A percentile compares a stretch with the other conserved stretches of the same genome.
These are phyloP conservation scores for Hyposoter didymator DNA, from an alignment of 2,888 invertebrate species.

Conservation along the genomic window DNA sequence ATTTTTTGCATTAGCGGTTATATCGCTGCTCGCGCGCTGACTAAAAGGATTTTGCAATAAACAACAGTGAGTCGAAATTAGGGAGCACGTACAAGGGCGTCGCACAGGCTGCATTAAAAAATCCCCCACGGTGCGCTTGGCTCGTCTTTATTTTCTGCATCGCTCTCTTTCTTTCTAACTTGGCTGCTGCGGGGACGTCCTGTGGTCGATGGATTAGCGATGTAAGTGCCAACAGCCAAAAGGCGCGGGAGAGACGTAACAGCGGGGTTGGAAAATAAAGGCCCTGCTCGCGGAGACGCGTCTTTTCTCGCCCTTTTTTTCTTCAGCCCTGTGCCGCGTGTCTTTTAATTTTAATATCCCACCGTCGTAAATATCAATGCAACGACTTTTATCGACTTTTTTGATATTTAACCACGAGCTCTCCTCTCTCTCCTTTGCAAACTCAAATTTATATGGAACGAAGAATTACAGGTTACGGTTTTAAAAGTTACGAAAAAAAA, in stretches of 20 bases:
- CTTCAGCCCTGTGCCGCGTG: constrained; percentile 53
- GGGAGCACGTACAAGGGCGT: constrained; percentile 72
- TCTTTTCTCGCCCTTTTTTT: constrained; percentile 67
- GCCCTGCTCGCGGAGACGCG: constrained; percentile 45
- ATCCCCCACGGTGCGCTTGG: constrained; percentile 69
- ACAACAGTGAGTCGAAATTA: constrained; percentile 81
- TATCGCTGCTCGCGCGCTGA: constrained; percentile 67
- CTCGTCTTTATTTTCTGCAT: constrained; percentile 38
- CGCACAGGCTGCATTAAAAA: constrained; percentile 76
- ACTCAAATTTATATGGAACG: constrained; percentile 29
- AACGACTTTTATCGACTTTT: constrained; percentile 68
- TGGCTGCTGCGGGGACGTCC: constrained; percentile 53
- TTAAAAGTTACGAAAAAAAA: too few species aligned
- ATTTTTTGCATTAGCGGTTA: constrained; percentile 40
- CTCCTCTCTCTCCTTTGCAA: background rate
- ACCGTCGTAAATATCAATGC: constrained; percentile 74
- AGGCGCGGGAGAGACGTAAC: constrained; percentile 61
- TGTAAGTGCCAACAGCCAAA: constrained; percentile 70
- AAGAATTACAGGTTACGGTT: constrained; percentile 53
- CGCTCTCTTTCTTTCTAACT: constrained; percentile 32
- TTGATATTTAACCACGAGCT: constrained; percentile 25
- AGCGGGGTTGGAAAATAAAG: constrained; percentile 28
- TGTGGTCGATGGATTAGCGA: constrained; percentile 78
- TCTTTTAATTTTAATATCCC: constrained; percentile 78
- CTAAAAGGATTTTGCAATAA: constrained; percentile 84